A percentile compares a stretch with the other conserved stretches of the same genome.
phyloP scores from a whole-genome alignment of 2,113 vertebrate species.

The Stigmatopora nigra region DNA sequence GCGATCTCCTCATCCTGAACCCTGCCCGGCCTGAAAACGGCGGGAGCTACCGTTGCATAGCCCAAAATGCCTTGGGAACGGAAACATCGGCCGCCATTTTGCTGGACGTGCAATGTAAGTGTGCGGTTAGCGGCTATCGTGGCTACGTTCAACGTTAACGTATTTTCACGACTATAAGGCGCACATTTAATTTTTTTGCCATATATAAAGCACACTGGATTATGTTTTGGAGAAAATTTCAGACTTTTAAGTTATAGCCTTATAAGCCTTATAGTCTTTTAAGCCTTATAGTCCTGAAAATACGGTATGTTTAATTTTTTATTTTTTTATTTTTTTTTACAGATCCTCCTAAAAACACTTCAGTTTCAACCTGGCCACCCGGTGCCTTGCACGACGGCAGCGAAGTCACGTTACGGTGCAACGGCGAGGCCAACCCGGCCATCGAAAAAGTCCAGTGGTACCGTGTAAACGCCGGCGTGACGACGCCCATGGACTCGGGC shows the following conservation, averaged over 20 bases:
- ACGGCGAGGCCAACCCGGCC: conserved; percentile 49
- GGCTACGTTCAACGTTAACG: conserved; percentile 26
- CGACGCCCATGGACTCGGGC: conserved; percentile 27
- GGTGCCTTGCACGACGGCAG: conserved; percentile 41
- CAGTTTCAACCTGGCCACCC: conserved; percentile 32
- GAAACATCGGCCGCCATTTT: conserved; percentile 23
- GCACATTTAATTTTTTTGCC: too few species aligned
- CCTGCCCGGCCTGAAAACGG: conserved; percentile 12
- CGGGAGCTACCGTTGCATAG: conserved; percentile 47
- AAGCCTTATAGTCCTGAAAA: too few species aligned
- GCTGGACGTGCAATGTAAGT: conserved; percentile 59
- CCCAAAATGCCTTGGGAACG: conserved; percentile 41
- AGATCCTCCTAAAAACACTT: conserved; percentile 62
- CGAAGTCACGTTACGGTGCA: conserved; percentile 58
- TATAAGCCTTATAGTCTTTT: too few species aligned
- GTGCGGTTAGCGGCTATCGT: conserved; percentile 14
- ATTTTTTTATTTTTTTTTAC: conserved; percentile 32
- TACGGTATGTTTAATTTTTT: too few species aligned
- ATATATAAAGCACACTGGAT: too few species aligned
- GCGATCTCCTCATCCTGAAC: conserved; percentile 12
- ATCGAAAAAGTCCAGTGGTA: conserved; percentile 62
- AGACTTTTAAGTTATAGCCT: too few species aligned
- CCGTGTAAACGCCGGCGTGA: conserved; percentile 31
- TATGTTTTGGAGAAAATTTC: too few species aligned
- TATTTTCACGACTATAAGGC: too few species aligned